These are phyloP conservation scores for Brenthis hecate DNA, from an alignment of 2,888 invertebrate genomes.

Conservation along the genomic window DNA sequence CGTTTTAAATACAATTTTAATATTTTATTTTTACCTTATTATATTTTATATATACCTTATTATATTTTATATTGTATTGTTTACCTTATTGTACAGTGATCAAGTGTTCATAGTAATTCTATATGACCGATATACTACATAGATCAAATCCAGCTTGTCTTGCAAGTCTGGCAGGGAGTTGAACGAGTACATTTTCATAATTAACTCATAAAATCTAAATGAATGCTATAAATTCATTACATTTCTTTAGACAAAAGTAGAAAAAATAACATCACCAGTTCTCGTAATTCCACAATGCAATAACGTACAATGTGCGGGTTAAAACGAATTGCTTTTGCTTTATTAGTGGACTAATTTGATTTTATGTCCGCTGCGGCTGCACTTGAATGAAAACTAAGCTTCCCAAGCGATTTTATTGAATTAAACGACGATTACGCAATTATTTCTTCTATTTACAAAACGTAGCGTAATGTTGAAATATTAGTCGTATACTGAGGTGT, in stretches of 20 bases:
- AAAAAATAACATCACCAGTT: neutral
- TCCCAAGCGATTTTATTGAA: slow-evolving; percentile 18
- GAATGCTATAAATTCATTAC: neutral
- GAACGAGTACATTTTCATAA: too few relatives aligned
- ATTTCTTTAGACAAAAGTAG: neutral
- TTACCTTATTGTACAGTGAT: too few relatives aligned
- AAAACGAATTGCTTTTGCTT: slow-evolving; percentile 71
- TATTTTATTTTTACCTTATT: too few relatives aligned
- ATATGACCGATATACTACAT: too few relatives aligned
- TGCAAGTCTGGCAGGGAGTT: too few relatives aligned
- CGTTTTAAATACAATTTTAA: too few relatives aligned
- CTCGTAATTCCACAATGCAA: slow-evolving; percentile 23
- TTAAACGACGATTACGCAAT: slow-evolving; percentile 9
- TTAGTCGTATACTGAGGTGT: neutral
- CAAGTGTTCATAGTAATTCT: too few relatives aligned
- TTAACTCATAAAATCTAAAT: too few relatives aligned
- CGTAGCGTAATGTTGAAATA: neutral
- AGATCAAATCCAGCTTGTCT: too few relatives aligned
- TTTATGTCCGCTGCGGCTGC: slow-evolving; percentile 64
- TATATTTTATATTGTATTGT: too few relatives aligned
- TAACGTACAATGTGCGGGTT: slow-evolving; percentile 25
- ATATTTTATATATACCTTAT: too few relatives aligned
- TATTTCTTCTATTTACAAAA: neutral
- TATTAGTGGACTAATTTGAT: slow-evolving; percentile 76
- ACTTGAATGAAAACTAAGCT: slow-evolving; percentile 52